A percentile compares a stretch with the other conserved stretches of the same genome.
phyloP scores from a whole-genome alignment of 2,797 vertebrate species.

The Darevskia mixta region DNA sequence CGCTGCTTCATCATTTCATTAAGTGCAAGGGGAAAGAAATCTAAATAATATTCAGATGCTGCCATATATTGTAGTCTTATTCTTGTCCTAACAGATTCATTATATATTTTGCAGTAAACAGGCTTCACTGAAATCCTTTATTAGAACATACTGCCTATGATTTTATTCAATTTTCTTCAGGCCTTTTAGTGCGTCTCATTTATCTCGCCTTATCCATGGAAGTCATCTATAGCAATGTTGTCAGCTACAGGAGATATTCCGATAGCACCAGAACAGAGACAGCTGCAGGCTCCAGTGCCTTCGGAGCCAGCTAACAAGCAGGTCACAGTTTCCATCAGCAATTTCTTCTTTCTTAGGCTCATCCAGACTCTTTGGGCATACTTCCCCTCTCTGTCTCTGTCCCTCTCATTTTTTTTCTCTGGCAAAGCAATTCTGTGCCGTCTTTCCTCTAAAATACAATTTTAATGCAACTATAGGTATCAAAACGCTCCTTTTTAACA shows the following conservation, averaged over 20 bases:
- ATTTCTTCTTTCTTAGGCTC: slow-evolving; percentile 37
- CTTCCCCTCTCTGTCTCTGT: background rate
- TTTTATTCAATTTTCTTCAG: slow-evolving; percentile 77
- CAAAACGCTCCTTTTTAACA: slow-evolving; percentile 5
- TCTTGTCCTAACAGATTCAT: slow-evolving; percentile 52
- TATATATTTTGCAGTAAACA: slow-evolving; percentile 52
- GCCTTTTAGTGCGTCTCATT: slow-evolving; percentile 65
- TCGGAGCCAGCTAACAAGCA: slow-evolving; percentile 17
- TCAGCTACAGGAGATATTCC: slow-evolving; percentile 48
- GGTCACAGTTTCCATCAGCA: slow-evolving; percentile 17
- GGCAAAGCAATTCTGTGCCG: background rate
- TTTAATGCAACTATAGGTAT: background rate
- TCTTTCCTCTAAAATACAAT: background rate
- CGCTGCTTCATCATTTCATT: background rate
- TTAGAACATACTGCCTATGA: slow-evolving; percentile 60
- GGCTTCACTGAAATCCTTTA: slow-evolving; percentile 42
- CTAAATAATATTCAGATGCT: slow-evolving; percentile 45
- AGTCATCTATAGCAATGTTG: slow-evolving; percentile 65
- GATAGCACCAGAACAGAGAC: slow-evolving; percentile 52
- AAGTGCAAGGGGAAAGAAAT: slow-evolving; percentile 37
- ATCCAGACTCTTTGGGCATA: slow-evolving; percentile 21
- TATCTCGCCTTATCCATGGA: slow-evolving; percentile 74
- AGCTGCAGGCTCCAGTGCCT: slow-evolving; percentile 4
- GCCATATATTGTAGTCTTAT: slow-evolving; percentile 21
- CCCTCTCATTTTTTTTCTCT: slow-evolving; percentile 21